Evolutionary conservation across 2,888 invertebrate genomes (phyloP).

Genomic region (Punctoribates punctum): DNA sequence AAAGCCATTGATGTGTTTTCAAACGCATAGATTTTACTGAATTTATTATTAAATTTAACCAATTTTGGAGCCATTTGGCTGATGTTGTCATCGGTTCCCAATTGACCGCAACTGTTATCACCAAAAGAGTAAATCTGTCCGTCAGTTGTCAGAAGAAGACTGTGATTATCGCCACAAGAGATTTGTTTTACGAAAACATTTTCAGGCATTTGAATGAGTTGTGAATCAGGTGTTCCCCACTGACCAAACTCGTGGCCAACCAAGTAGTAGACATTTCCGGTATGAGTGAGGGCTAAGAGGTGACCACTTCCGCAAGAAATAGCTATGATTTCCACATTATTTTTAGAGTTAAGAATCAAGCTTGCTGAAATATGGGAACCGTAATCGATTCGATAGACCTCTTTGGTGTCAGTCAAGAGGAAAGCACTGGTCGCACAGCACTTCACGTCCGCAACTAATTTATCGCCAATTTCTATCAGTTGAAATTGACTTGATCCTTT

Average conservation of each 20-base stretch:
- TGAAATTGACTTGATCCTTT: too few relatives aligned
- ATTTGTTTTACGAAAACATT: background rate
- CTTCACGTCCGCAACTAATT: background rate
- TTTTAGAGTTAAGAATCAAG: background rate
- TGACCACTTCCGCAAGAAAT: slow-evolving; percentile 49
- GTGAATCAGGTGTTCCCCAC: slow-evolving; percentile 33
- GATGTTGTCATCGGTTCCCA: too few relatives aligned
- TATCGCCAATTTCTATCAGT: too few relatives aligned
- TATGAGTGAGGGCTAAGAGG: slow-evolving; percentile 53
- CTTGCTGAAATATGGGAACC: too few relatives aligned
- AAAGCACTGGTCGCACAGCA: background rate
- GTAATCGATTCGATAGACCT: too few relatives aligned
- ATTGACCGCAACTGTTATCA: background rate
- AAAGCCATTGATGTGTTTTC: too few relatives aligned
- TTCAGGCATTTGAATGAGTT: background rate
- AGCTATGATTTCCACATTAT: background rate
- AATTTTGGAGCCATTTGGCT: too few relatives aligned
- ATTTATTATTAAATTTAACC: too few relatives aligned
- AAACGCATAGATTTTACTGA: too few relatives aligned
- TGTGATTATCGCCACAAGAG: background rate
- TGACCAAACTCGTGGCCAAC: slow-evolving; percentile 66
- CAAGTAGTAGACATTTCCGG: slow-evolving; percentile 64
- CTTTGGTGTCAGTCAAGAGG: too few relatives aligned
- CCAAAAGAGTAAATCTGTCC: slow-evolving; percentile 25
- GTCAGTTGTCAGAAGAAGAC: background rate